Evolutionary conservation across 2,888 invertebrate species (phyloP), one percentile per base, ranked within the genome.

Genomic region (Habroteleia sp.): DNA sequence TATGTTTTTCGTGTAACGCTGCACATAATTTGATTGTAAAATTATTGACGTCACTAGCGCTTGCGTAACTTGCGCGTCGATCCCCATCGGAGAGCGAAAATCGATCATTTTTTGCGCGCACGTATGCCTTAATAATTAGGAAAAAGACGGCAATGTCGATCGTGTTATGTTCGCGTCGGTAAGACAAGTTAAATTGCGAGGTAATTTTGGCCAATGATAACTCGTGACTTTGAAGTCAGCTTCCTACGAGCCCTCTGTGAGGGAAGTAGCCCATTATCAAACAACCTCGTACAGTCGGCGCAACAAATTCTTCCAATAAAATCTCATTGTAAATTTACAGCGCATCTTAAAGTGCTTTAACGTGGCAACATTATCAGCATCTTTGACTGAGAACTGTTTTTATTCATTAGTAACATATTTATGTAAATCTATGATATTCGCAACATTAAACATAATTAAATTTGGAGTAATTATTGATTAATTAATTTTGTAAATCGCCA

Each of bases 171-270:
- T 56, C 58, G 62, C 63, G 44, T 77, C 62, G 77, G 77, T 80
- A 82, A 82, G 80, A 82, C 80, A 77, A 80, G 81, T 72, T 78
- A 80, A 83, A 82, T 83, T 82, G 84, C 81, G 80, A 78, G 82
- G 84, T 85, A 83, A 88, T 87, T 88, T 86, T 83, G 85, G 82
- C 82, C 87, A 87, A 88, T 87, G 86, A 87, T 87, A 85, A 87
- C 86, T 87, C 84, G 85, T 88, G 87, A 88, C 87, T 88, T 87
- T 88, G 87, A 87, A 87, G 87, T 83, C 84, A 83, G 83, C 86
- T 87, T 87, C 87, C 87, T 87, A 86, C 86, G 83, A 86, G 82
- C 84, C 80, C 83, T 58, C 85, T 82, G 69, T 77, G 83, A 84
- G 85, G 88, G 88, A 88, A 88, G 87, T 88, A 79, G 83, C 82